Evolutionary conservation across 2,888 invertebrate genomes (phyloP), one percentile per base, ranked within the genome.

Genomic region (Blomia tropicalis): DNA sequence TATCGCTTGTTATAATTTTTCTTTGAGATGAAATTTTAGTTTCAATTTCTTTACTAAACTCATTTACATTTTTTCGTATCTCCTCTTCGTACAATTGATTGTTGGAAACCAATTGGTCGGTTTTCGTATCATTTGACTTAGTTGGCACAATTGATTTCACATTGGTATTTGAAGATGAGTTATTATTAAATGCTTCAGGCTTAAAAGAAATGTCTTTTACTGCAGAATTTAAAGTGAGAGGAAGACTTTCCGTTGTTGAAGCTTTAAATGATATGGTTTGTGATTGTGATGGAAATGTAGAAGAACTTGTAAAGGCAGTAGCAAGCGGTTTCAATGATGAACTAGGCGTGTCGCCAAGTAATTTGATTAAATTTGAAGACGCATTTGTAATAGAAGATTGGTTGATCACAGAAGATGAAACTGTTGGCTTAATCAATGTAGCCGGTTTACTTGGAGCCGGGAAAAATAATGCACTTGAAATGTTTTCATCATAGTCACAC

Each of bases 401-500:
- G n/a, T 47, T 47, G 7, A 19, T 7, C 7, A 47, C 22, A 14
- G 41, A 14, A 22, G 51, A 27, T 27, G 51, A 19, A 7, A 47
- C 51, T 11, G n/a, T 27, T 27, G 51, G 51, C 22, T 47, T 47
- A 22, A 27, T 47, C 14, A 27, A n/a, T 17, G 41, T 58, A 27
- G 17, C 25, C 2, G 62, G 41, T 11, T 7, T 4, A 5, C 5
- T 22, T 7, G 62, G 43, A 17, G 17, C 27, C 43, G 43, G 56
- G 7, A 58, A n/a, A 14, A 17, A 29, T n/a, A n/a, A n/a, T n/a
- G n/a, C n/a, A 32, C 58, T 44, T n/a, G 23, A 47, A 22, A 11
- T 27, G 7, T 27, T 14, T 22, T 27, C 51, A 11, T 61, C 59
- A 23, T 60, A 44, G 17, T 61, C 44, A n/a, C 51, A 17, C 17